Evolutionary conservation across 2,888 invertebrate genomes (phyloP), one percentile per base, ranked within the genome.

Genomic region (Cheiracanthium punctorium): DNA sequence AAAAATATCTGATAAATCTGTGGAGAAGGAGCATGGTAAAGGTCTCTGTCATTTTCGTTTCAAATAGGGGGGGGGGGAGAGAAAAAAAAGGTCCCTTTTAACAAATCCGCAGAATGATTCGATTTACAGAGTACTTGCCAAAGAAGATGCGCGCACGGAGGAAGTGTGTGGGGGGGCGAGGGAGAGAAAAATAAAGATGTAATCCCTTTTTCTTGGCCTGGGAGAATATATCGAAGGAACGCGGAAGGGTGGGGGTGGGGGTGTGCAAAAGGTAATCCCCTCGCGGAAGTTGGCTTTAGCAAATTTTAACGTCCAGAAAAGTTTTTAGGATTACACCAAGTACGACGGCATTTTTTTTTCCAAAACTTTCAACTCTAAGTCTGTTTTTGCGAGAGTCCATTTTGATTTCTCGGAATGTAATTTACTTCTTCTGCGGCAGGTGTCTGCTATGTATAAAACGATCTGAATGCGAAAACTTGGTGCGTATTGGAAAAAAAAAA

Each of bases 281-380:
- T 48, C 14, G 7, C 10, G 24, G 24, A 12, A 58, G 12, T 20
- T 58, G 1, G 58, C 5, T 24, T 58, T 58, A 24, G 58, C 24
- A 20, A 58, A 58, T 58, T 58, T 58, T 58, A 58, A 58, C 58
- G 24, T 58, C 58, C 58, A 58, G 58, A 58, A 58, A 58, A 58
- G 58, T 58, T 58, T 58, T 58, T 58, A 58, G 24, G 58, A 58
- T 58, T 58, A 58, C 24, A 24, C 17, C 5, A n/a, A 2, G 58
- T 24, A 17, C 2, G 58, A 58, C 24, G 20, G 24, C 20, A 17
- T 58, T 24, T 58, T 58, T 58, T 58, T 20, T 24, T 37, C 37
- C 24, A 58, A 58, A n/a, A 58, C 58, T 58, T 58, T 24, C 20
- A 7, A n/a, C n/a, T n/a, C 58, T 58, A 58, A 58, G 24, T 58